These are phyloP conservation scores for Drosophila sucinea DNA, from an alignment of 1,140 invertebrate species.

Conservation along the genomic window DNA sequence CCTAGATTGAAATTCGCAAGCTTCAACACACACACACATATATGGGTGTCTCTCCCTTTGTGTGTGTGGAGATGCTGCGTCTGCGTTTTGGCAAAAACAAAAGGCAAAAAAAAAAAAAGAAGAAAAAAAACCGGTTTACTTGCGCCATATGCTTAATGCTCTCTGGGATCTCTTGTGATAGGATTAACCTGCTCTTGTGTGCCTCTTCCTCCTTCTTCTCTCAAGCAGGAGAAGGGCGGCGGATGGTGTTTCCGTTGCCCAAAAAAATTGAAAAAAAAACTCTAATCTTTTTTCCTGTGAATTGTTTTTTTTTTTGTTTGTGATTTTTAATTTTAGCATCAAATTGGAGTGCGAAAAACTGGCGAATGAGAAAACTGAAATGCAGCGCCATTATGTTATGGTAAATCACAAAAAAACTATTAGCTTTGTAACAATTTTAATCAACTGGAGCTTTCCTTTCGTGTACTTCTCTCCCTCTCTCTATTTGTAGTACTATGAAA, in stretches of 20 bases:
- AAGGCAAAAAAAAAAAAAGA: constrained; percentile 56
- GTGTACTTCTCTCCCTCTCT: background rate
- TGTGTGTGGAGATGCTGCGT: constrained; percentile 52
- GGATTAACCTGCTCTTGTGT: constrained; percentile 65
- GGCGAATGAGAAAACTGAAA: constrained; percentile 98
- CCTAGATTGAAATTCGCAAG: constrained; percentile 8
- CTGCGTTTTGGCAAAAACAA: constrained; percentile 50
- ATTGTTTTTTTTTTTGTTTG: constrained; percentile 73
- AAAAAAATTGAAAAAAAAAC: constrained; percentile 21
- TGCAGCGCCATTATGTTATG: constrained; percentile 99
- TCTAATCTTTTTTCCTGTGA: constrained; percentile 56
- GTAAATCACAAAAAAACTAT: constrained; percentile 85
- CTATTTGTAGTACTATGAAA: constrained; percentile 97
- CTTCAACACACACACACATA: constrained; percentile 14
- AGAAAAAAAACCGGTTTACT: constrained; percentile 61
- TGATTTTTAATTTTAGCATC: constrained; percentile 86
- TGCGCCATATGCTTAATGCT: constrained; percentile 74
- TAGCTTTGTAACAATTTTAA: constrained; percentile 29
- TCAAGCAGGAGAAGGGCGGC: constrained; percentile 48
- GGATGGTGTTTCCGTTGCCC: constrained; percentile 53
- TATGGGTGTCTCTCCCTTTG: background rate
- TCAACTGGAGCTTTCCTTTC: constrained; percentile 26
- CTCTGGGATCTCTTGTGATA: constrained; percentile 60
- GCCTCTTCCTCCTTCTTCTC: constrained; percentile 18
- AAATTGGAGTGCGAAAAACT: constrained; percentile 98